Percentiles rank a stretch among this genome's conserved stretches.
Conservation (phyloP, 2,797 vertebrate species). For the Neomorphus geoffroyi region DNA sequence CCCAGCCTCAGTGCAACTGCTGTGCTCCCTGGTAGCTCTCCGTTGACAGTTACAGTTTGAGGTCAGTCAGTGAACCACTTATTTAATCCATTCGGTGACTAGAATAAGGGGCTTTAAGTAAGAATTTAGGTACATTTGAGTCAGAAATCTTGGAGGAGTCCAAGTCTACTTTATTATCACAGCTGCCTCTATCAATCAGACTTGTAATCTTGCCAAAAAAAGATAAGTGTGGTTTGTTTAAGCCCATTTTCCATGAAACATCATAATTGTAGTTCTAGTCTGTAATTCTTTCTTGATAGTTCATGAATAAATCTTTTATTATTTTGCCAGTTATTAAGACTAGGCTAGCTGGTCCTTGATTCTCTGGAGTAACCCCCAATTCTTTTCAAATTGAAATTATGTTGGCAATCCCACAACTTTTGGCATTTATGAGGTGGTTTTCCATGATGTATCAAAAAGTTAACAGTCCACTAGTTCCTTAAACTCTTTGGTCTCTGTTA, state of each 20-base stretch:
- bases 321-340: constrained; percentile 11
- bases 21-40: background rate
- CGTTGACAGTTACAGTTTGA: background rate
- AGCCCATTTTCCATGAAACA: background rate
- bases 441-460: background rate
- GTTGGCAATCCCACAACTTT: background rate
- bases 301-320: constrained; percentile 1
- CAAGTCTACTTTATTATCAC: background rate
- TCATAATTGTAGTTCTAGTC: background rate
- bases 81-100: background rate
- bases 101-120: background rate
- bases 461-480: background rate
- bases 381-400: background rate
- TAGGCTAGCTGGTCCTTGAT: background rate
- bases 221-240: constrained; percentile 39
- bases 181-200: constrained; percentile 27
- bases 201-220: background rate
- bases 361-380: background rate
- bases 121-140: constrained; percentile 20
- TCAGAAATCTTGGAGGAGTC: background rate
- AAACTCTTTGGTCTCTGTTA: background rate
- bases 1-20: background rate
- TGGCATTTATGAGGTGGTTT: background rate
- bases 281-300: constrained; percentile 19
- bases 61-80: background rate